Evolutionary conservation across 2,113 vertebrate species (phyloP).

Genomic region (Oostethus manadensis): DNA sequence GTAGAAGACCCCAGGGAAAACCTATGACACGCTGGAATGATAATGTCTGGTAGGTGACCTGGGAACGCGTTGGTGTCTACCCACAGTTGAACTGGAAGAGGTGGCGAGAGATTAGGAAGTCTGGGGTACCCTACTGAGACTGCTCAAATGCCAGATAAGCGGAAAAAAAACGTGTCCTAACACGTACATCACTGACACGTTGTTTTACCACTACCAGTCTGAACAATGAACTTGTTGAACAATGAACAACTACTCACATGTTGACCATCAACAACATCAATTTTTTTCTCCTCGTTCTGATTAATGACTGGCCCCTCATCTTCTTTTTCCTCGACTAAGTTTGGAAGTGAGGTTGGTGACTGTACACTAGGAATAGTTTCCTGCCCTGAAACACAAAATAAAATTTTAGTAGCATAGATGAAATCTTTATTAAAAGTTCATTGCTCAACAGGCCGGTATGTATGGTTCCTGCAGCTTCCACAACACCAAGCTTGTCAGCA

Average conservation of each 20-base stretch:
- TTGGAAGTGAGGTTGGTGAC: conserved; percentile 4
- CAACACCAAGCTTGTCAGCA: neutral
- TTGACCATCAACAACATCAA: conserved; percentile 81
- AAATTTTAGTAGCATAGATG: neutral
- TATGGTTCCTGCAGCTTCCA: neutral
- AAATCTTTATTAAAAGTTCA: too few species aligned
- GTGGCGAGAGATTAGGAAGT: too few species aligned
- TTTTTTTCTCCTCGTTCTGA: conserved; percentile 42
- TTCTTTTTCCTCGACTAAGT: conserved; percentile 6
- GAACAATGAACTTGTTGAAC: neutral
- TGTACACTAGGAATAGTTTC: neutral
- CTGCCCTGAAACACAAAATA: conserved; percentile 18
- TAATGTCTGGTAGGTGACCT: too few species aligned
- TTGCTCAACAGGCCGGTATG: conserved; percentile 14
- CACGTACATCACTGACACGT: too few species aligned
- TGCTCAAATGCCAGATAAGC: too few species aligned
- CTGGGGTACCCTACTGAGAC: too few species aligned
- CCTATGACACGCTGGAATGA: too few species aligned
- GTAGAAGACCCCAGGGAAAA: too few species aligned
- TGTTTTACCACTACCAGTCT: neutral
- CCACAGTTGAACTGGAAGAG: too few species aligned
- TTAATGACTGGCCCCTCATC: conserved; percentile 12
- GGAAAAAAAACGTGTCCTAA: too few species aligned
- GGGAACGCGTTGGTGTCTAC: too few species aligned
- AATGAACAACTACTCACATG: conserved; percentile 73